phyloP scores from a whole-genome alignment of 2,888 invertebrate species.

The Nephrotoma flavescens region DNA sequence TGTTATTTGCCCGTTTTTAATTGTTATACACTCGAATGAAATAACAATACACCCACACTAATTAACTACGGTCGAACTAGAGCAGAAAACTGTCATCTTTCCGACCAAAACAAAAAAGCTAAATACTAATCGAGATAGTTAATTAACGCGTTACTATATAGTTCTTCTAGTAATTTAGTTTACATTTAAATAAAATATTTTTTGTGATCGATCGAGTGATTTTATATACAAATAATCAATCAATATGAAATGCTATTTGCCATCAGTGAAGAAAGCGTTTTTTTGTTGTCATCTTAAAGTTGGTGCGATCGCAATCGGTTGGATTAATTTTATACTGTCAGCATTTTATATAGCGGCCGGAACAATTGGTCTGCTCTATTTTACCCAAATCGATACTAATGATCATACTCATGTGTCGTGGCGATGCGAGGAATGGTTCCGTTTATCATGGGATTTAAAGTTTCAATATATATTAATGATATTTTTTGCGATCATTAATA shows the following conservation, averaged over 20 bases:
- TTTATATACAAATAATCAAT: neutral
- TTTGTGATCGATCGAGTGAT: neutral
- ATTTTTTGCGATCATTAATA: neutral
- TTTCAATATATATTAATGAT: neutral
- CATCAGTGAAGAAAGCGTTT: neutral
- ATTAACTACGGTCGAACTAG: neutral
- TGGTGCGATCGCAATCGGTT: neutral
- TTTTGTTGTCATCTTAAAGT: neutral
- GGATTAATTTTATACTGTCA: neutral
- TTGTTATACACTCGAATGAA: neutral
- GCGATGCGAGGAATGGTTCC: neutral
- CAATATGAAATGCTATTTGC: neutral
- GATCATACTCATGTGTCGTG: neutral
- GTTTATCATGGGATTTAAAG: neutral
- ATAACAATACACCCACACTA: neutral
- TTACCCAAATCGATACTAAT: neutral
- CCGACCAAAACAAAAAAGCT: neutral
- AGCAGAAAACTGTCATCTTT: neutral
- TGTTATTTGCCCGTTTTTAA: neutral
- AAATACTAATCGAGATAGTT: neutral
- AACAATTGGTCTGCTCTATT: neutral
- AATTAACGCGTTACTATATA: neutral
- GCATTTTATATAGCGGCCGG: neutral
- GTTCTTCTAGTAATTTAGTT: neutral
- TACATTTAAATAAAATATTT: neutral